A percentile compares a stretch with the other conserved stretches of the same genome.
phyloP scores from a whole-genome alignment of 2,888 invertebrate species.

The Andrena dorsata region DNA sequence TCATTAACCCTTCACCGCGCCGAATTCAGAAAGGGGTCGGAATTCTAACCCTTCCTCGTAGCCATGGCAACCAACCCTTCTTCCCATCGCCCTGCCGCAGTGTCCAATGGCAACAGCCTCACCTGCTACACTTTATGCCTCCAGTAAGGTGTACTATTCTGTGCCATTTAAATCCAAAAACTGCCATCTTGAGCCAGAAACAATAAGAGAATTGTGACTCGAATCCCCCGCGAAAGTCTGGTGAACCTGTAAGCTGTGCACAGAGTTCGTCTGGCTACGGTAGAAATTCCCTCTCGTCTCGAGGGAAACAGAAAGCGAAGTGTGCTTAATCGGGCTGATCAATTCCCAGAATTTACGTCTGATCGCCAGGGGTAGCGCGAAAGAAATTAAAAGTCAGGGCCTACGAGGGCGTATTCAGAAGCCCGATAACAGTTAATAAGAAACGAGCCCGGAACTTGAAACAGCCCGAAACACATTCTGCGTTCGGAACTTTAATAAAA shows the following conservation, averaged over 20 bases:
- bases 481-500: slow-evolving; percentile 73
- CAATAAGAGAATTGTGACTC: neutral
- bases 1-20: slow-evolving; percentile 79
- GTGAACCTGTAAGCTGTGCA: slow-evolving; percentile 33
- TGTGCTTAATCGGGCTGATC: slow-evolving; percentile 57
- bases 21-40: slow-evolving; percentile 75
- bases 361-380: neutral
- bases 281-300: slow-evolving; percentile 55
- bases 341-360: slow-evolving; percentile 44
- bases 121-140: slow-evolving; percentile 66
- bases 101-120: slow-evolving; percentile 71
- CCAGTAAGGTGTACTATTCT: slow-evolving; percentile 54
- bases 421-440: slow-evolving; percentile 60
- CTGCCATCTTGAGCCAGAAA: neutral
- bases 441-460: slow-evolving; percentile 58
- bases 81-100: slow-evolving; percentile 62
- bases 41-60: slow-evolving; percentile 77
- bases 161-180: slow-evolving; percentile 29
- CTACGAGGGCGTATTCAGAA: slow-evolving; percentile 7
- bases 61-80: slow-evolving; percentile 77
- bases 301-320: slow-evolving; percentile 20
- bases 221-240: neutral
- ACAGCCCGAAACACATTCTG: slow-evolving; percentile 68
- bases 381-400: slow-evolving; percentile 47
- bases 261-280: slow-evolving; percentile 1